These are phyloP conservation scores for Melanotus villosus DNA, from an alignment of 2,888 invertebrate genomes.

Conservation along the genomic window DNA sequence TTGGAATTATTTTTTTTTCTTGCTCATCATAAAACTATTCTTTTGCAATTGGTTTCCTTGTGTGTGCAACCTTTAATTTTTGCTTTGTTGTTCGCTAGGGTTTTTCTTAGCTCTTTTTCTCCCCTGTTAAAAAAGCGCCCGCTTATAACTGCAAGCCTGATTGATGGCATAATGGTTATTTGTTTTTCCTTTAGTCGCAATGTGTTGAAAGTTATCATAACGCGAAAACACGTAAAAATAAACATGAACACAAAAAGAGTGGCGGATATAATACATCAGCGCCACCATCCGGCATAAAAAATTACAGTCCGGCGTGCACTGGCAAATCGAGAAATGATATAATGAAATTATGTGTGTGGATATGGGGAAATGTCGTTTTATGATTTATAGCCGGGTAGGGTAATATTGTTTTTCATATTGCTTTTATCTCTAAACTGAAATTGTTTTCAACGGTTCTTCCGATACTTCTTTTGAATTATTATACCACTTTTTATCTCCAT, in stretches of 20 bases:
- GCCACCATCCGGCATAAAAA: slow-evolving; percentile 30
- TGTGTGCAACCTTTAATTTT: slow-evolving; percentile 18
- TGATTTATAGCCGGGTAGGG: slow-evolving; percentile 40
- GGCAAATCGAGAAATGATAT: slow-evolving; percentile 44
- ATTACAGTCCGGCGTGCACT: slow-evolving; percentile 32
- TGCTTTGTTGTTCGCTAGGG: background rate
- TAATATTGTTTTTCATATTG: slow-evolving; percentile 40
- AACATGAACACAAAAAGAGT: slow-evolving; percentile 28
- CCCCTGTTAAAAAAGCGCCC: slow-evolving; percentile 1
- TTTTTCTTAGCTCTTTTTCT: slow-evolving; percentile 20
- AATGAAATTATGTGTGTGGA: slow-evolving; percentile 42
- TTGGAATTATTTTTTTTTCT: slow-evolving; percentile 32
- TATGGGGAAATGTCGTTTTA: slow-evolving; percentile 38
- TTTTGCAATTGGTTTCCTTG: slow-evolving; percentile 33
- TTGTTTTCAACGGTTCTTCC: slow-evolving; percentile 31
- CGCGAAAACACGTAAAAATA: slow-evolving; percentile 23
- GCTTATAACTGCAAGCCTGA: slow-evolving; percentile 19
- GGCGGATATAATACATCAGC: slow-evolving; percentile 35
- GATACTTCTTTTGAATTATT: slow-evolving; percentile 13
- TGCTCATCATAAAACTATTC: slow-evolving; percentile 26
- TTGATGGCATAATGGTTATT: slow-evolving; percentile 26
- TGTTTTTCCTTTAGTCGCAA: slow-evolving; percentile 24
- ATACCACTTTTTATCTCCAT: slow-evolving; percentile 1
- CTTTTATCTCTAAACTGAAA: slow-evolving; percentile 34
- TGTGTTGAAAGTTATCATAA: slow-evolving; percentile 30